Evolutionary conservation across 2,797 vertebrate genomes (phyloP), one percentile per base, ranked within the genome.

Genomic region (Heteromormyrus szaboi): DNA sequence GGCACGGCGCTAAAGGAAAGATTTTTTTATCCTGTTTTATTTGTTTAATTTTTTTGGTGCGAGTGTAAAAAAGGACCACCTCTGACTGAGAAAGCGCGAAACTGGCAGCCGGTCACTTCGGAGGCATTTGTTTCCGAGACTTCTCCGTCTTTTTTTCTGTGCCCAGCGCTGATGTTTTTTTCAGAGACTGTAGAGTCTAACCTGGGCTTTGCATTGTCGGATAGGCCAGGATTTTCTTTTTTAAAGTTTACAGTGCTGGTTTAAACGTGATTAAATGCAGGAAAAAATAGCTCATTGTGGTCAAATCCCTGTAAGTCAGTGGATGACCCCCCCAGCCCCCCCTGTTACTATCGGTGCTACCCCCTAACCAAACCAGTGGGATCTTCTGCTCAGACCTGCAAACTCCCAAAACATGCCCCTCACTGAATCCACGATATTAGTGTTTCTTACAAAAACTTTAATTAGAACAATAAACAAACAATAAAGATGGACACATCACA

Each of bases 81-180:
- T 94, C 90, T 90, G 90, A 93, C 90, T 93, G 72, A 89, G 93
- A 90, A 91, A 90, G 86, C 88, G 87, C 94, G 89, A 54, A 90
- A 48, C 88, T 90, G 89, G 89, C 81, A 88, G 72, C 29, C 48
- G 88, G 88, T 89, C 90, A 62, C 84, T 91, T 88, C 54, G 86
- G 50, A 86, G 89, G 88, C 88, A 85, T 89, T 90, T 91, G 89
- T 90, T 91, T 90, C 91, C 68, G 88, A 51, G 19, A 9, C 29
- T 54, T 56, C 19, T 41, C 17, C 41, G 5, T 37, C 56, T 48
- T 4, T 41, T 88, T 87, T 89, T 89, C 89, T 48, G 56, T 85
- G 89, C 90, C 87, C 68, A 81, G 11, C 1, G 87, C 88, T 89
- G 86, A 88, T 90, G 91, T 89, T 90, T 89, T 89, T 89, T 88